Conservation (phyloP, 1,140 invertebrate species). For the Chymomyza costata region DNA sequence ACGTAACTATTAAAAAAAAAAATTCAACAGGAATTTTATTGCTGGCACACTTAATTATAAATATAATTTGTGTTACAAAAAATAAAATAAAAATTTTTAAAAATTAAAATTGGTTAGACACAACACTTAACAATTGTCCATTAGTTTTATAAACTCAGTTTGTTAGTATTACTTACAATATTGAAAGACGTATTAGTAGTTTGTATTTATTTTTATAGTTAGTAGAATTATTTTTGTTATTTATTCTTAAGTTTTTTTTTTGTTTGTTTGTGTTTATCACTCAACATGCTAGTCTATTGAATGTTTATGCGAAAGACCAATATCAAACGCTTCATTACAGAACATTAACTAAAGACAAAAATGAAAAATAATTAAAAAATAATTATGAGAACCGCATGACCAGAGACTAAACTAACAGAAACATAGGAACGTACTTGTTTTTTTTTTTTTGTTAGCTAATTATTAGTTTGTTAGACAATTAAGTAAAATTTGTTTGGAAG, state of each 20-base stretch:
- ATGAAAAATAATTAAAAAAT: conserved; percentile 15
- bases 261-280: conserved; percentile 35
- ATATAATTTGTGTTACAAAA: too few relatives aligned
- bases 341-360: conserved; percentile 30
- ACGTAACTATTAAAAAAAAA: too few relatives aligned
- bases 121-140: conserved; percentile 36
- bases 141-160: conserved; percentile 18
- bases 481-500: conserved; percentile 39
- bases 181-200: conserved; percentile 12
- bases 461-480: conserved; percentile 51
- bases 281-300: conserved; percentile 64
- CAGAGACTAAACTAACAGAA: conserved; percentile 65
- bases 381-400: conserved; percentile 43
- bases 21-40: too few relatives aligned
- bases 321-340: conserved; percentile 61
- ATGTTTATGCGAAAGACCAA: conserved; percentile 54
- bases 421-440: conserved; percentile 13
- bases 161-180: conserved; percentile 31
- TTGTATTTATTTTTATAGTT: conserved; percentile 25
- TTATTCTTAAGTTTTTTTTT: conserved; percentile 21
- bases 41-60: too few relatives aligned
- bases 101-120: too few relatives aligned
- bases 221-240: conserved; percentile 15
- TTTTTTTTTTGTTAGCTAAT: conserved; percentile 24
- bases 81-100: too few relatives aligned